Conservation (phyloP, 1,140 invertebrate species). For the Sitophilus oryzae region DNA sequence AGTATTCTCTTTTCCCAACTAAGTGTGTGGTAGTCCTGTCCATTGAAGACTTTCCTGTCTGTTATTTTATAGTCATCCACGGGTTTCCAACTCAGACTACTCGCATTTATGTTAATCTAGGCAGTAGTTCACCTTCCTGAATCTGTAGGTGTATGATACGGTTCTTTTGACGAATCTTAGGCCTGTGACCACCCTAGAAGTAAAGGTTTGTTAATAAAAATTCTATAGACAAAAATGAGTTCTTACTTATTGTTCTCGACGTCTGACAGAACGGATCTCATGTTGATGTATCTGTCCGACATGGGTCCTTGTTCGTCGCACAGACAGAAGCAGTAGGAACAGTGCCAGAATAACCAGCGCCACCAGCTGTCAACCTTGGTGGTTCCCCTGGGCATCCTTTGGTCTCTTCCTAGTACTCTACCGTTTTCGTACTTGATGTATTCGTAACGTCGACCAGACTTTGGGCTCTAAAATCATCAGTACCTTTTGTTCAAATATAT, state of each 20-base stretch:
- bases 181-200: conserved; percentile 68
- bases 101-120: conserved; percentile 54
- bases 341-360: conserved; percentile 71
- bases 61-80: conserved; percentile 56
- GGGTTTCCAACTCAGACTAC: conserved; percentile 58
- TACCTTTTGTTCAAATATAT: too few relatives aligned
- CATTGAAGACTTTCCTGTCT: conserved; percentile 49
- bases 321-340: conserved; percentile 80
- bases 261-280: conserved; percentile 59
- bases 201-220: neutral
- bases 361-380: conserved; percentile 80
- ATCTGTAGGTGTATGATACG: conserved; percentile 74
- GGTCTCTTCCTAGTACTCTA: conserved; percentile 52
- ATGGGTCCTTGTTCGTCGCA: conserved; percentile 66
- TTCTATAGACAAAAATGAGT: too few relatives aligned
- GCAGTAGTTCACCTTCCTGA: conserved; percentile 63
- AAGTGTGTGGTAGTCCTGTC: conserved; percentile 66
- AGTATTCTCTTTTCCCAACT: conserved; percentile 67
- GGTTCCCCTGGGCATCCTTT: conserved; percentile 53
- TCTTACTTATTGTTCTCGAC: conserved; percentile 61
- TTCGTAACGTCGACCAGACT: conserved; percentile 56
- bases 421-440: conserved; percentile 77
- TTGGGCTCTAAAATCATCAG: conserved; percentile 26
- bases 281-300: conserved; percentile 73
- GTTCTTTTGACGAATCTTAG: conserved; percentile 62